These are phyloP conservation scores for Spodoptera litura DNA, from an alignment of 1,140 invertebrate species.

Conservation along the genomic window DNA sequence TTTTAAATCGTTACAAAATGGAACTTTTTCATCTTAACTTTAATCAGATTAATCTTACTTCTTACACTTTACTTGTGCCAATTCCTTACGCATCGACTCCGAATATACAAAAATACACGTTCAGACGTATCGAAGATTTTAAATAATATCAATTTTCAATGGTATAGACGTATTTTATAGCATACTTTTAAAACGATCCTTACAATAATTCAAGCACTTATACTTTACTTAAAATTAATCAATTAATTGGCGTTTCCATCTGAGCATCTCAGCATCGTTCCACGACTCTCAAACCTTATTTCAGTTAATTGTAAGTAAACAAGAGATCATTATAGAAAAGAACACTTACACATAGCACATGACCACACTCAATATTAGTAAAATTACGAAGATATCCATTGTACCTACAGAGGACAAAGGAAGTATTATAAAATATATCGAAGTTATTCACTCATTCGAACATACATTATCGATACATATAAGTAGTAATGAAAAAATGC, in stretches of 20 bases:
- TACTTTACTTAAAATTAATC: conserved; percentile 74
- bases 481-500: conserved; percentile 51
- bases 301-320: conserved; percentile 84
- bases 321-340: conserved; percentile 78
- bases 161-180: conserved; percentile 70
- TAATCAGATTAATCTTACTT: conserved; percentile 68
- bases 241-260: conserved; percentile 81
- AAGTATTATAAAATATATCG: conserved; percentile 64
- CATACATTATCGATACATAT: conserved; percentile 64
- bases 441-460: conserved; percentile 73
- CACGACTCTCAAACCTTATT: conserved; percentile 71
- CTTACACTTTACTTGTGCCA: conserved; percentile 72
- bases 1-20: conserved; percentile 79
- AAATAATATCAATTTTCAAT: conserved; percentile 80
- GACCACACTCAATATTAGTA: conserved; percentile 73
- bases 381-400: conserved; percentile 68
- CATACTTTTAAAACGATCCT: conserved; percentile 74
- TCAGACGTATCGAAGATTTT: conserved; percentile 76
- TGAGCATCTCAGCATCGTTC: conserved; percentile 74
- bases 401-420: conserved; percentile 68
- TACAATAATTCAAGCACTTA: conserved; percentile 80
- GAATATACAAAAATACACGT: conserved; percentile 84
- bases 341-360: conserved; percentile 68
- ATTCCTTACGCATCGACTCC: conserved; percentile 80
- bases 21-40: conserved; percentile 68